These are phyloP conservation scores for Temnothorax rugatulus DNA, from an alignment of 2,888 invertebrate species.

Conservation along the genomic window DNA sequence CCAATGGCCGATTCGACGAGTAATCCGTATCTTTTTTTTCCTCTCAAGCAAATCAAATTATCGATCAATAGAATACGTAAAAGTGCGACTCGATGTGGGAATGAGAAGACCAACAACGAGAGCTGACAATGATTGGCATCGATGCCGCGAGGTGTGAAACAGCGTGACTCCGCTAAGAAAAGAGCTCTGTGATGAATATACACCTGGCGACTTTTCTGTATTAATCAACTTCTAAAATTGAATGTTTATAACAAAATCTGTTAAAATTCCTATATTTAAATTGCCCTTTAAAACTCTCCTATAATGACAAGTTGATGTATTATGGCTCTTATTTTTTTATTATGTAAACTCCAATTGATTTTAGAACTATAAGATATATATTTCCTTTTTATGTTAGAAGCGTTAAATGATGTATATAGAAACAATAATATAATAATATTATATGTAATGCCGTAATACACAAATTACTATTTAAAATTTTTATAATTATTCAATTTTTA, in stretches of 20 bases:
- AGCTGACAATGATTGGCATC: slow-evolving; percentile 34
- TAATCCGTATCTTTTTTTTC: slow-evolving; percentile 15
- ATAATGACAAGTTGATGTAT: neutral
- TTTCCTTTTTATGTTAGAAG: neutral
- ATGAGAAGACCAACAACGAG: slow-evolving; percentile 26
- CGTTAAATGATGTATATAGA: neutral
- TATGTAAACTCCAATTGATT: neutral
- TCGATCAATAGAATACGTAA: slow-evolving; percentile 40
- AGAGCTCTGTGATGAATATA: slow-evolving; percentile 1
- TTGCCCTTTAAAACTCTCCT: neutral
- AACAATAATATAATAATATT: neutral
- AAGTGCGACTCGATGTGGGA: slow-evolving; percentile 45
- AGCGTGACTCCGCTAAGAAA: slow-evolving; percentile 17
- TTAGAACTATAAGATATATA: neutral
- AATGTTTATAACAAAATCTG: neutral
- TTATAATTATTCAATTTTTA: neutral
- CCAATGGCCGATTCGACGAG: slow-evolving; percentile 38
- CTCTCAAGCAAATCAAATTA: slow-evolving; percentile 47
- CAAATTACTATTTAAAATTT: slow-evolving; percentile 8
- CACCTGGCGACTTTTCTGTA: neutral
- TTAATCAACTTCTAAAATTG: neutral
- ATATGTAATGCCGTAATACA: neutral
- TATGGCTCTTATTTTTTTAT: neutral
- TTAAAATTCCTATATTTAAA: neutral
- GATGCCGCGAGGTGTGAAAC: slow-evolving; percentile 40